Base-by-base conservation (phyloP, 2,888 invertebrate species). In the Pterostichus madidus region DNA sequence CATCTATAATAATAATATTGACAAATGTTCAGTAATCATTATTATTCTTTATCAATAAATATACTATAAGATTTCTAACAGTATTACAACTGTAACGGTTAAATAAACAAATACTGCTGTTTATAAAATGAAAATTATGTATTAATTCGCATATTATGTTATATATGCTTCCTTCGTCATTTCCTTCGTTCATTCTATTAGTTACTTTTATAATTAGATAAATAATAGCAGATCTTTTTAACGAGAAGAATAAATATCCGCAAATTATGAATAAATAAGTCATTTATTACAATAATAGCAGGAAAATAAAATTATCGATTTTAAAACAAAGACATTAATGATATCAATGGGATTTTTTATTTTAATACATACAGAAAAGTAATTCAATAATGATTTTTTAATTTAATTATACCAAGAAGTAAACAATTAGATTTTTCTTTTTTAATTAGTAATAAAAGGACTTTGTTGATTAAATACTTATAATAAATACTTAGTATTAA, bases 211-310 rank as follows among this genome's bases (percentile, higher is more conserved):
- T 64, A 64, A 64, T 64, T 64, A 64, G 35, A 64, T 64, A 64
- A 64, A 64, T 64, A 64, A 35, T 64, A 64, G 64, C 35, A 64
- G 35, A 31, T 35, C n/a, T 64, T 64, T 64, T 39, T 64, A 64
- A 32, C 31, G 13, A n/a, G 13, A 32, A 32, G 35, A 31, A 59
- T 59, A 71, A 39, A 11, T 71, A 44, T 71, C 68, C 68, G 68
- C 68, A 71, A 44, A 71, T 71, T 71, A 71, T 71, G 39, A 44
- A 71, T 71, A 71, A 71, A 71, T 71, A n/a, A 39, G 13, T 71
- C 39, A 44, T 17, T 71, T 71, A 64, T 64, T 64, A 10, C 64
- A 71, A 71, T 71, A 71, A 71, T 71, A 44, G 17, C 68, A 71
- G 68, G 68, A 71, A 71, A 71, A 39, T 17, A 35, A n/a, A 64